Evolutionary conservation across 1,140 invertebrate genomes (phyloP).

Genomic region (Contarinia nasturtii): DNA sequence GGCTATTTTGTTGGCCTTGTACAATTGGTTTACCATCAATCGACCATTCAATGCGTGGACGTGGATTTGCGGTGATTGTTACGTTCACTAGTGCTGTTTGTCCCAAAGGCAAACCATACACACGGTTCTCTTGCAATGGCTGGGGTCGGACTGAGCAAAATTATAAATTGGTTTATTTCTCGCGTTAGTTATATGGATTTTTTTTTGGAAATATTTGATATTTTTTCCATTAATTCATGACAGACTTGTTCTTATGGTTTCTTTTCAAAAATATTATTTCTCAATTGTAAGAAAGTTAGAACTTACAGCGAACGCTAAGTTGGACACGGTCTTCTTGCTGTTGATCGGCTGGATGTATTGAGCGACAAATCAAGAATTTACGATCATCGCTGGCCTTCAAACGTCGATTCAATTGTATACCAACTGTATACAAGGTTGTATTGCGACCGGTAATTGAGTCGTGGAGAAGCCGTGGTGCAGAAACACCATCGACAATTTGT

Average conservation of each 20-base stretch:
- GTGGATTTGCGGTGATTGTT: constrained; percentile 45
- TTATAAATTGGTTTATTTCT: too few species aligned
- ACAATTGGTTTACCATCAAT: constrained; percentile 33
- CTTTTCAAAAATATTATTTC: too few species aligned
- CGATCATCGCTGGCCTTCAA: constrained; percentile 42
- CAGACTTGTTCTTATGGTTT: too few species aligned
- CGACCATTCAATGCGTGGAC: constrained; percentile 41
- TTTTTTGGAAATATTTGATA: too few species aligned
- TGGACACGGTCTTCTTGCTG: constrained; percentile 26
- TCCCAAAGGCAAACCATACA: constrained; percentile 50
- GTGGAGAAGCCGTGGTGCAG: constrained; percentile 25
- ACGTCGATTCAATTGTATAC: constrained; percentile 38
- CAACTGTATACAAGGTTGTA: constrained; percentile 28
- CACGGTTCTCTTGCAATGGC: constrained; percentile 26
- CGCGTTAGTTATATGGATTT: too few species aligned
- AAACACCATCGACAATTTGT: constrained; percentile 32
- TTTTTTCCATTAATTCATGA: too few species aligned
- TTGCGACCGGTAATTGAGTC: constrained; percentile 23
- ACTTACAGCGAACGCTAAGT: constrained; percentile 42
- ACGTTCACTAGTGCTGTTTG: constrained; percentile 43
- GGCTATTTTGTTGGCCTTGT: constrained; percentile 25
- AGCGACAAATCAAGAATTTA: constrained; percentile 38
- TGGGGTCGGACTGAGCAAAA: constrained; percentile 30
- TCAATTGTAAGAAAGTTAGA: not conserved
- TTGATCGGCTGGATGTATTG: constrained; percentile 37